These are phyloP conservation scores for Acleris cristana DNA, from an alignment of 2,888 invertebrate genomes.

Conservation along the genomic window DNA sequence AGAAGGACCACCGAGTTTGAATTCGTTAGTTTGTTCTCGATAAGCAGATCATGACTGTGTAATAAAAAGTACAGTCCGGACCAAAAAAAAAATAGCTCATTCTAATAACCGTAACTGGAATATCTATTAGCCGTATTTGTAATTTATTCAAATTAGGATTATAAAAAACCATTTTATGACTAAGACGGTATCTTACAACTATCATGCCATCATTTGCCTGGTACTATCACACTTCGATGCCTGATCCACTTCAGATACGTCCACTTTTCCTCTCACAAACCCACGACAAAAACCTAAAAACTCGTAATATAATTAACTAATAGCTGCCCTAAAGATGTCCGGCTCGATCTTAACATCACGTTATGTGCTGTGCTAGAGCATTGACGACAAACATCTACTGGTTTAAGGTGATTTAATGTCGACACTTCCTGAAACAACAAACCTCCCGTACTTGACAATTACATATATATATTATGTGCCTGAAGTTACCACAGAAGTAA, in stretches of 20 bases:
- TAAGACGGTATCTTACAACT: no score
- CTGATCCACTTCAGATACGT: constrained; percentile 24
- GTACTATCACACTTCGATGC: background rate
- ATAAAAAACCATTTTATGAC: no score
- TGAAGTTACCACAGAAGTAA: no score
- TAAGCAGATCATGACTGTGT: no score
- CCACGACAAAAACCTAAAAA: constrained; percentile 7
- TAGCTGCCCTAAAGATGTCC: constrained; percentile 41
- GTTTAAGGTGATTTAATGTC: constrained; percentile 42
- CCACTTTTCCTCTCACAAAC: constrained; percentile 12
- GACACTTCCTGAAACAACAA: constrained; percentile 4
- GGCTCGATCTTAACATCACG: constrained; percentile 47
- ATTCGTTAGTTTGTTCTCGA: no score
- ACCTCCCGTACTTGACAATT: background rate
- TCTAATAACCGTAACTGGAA: no score
- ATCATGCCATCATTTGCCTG: constrained; percentile 8
- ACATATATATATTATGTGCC: no score
- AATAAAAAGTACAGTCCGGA: no score
- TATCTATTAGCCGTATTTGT: no score
- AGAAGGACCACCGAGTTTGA: no score
- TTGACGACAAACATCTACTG: constrained; percentile 56
- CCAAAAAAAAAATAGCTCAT: no score
- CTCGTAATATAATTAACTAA: constrained; percentile 34
- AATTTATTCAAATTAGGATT: no score
- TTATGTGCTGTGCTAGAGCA: constrained; percentile 54